Percentiles rank a stretch among this genome's conserved stretches.
Conservation (phyloP, 2,113 vertebrate species). For the Scalopus aquaticus region DNA sequence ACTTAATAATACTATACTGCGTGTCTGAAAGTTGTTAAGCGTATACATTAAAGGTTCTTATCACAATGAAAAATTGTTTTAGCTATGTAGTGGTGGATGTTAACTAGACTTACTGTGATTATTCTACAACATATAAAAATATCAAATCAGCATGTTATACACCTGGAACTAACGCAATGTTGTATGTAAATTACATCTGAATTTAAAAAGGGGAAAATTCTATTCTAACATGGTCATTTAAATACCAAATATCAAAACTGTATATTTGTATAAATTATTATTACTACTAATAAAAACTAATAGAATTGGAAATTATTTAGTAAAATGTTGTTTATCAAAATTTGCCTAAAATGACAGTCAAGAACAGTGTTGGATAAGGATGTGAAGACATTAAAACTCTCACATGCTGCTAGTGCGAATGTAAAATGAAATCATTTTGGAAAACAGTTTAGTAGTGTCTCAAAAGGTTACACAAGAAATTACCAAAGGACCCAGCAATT, state of each 20-base stretch:
- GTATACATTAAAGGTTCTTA: neutral
- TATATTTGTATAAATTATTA: no score
- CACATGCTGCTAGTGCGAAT: neutral
- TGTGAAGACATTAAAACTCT: neutral
- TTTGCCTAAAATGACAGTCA: neutral
- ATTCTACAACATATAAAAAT: neutral
- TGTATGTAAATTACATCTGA: neutral
- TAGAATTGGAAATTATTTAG: neutral
- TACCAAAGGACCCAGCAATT: neutral
- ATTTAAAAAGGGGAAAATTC: neutral
- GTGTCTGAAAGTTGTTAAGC: neutral
- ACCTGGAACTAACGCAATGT: neutral
- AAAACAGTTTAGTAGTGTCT: neutral
- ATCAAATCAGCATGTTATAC: neutral
- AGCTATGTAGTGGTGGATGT: neutral
- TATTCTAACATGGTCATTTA: neutral
- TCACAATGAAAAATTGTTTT: neutral
- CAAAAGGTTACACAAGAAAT: neutral
- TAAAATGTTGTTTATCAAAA: constrained; percentile 28
- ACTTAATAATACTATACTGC: neutral
- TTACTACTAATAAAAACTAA: neutral
- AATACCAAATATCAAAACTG: neutral
- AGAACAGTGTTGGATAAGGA: neutral
- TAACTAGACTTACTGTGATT: neutral
- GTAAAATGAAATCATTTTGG: neutral